These are phyloP conservation scores for Ctenoplectra terminalis DNA, from an alignment of 1,140 invertebrate genomes.

Conservation along the genomic window DNA sequence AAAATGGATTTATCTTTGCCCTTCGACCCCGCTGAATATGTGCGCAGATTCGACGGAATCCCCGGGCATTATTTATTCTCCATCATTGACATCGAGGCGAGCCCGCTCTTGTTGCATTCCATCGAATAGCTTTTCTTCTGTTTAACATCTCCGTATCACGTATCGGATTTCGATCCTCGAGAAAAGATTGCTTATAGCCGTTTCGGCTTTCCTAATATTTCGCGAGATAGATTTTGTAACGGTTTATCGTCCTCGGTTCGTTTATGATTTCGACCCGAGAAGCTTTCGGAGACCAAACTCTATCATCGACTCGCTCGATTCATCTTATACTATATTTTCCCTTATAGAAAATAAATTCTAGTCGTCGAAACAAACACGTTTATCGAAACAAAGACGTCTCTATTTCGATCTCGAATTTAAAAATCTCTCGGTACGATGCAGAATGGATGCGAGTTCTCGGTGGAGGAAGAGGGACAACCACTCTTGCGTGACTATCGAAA, in stretches of 20 bases:
- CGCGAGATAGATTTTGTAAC: not conserved
- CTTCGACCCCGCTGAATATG: conserved; percentile 42
- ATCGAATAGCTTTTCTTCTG: not conserved
- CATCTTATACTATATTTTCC: not conserved
- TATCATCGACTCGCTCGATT: not conserved
- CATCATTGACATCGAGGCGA: conserved; percentile 64
- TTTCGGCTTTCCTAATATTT: not conserved
- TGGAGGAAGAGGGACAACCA: not conserved
- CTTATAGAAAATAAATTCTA: not conserved
- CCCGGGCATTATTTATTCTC: conserved; percentile 75
- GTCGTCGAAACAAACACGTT: not conserved
- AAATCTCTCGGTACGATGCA: not conserved
- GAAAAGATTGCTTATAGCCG: not conserved
- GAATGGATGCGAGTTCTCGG: conserved; percentile 49
- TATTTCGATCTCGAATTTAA: not conserved
- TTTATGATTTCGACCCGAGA: not conserved
- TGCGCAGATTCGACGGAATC: conserved; percentile 44
- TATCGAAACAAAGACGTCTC: too few relatives aligned
- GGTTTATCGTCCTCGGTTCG: not conserved
- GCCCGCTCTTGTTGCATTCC: not conserved
- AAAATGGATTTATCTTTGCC: conserved; percentile 79
- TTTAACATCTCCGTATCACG: not conserved
- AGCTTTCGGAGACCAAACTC: not conserved
- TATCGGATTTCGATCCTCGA: conserved; percentile 4
- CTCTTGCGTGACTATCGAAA: conserved; percentile 58